A percentile compares a stretch with the other conserved stretches of the same genome.
Conservation (phyloP, 2,888 invertebrate genomes). For the Hirtodrosophila cameraria region DNA sequence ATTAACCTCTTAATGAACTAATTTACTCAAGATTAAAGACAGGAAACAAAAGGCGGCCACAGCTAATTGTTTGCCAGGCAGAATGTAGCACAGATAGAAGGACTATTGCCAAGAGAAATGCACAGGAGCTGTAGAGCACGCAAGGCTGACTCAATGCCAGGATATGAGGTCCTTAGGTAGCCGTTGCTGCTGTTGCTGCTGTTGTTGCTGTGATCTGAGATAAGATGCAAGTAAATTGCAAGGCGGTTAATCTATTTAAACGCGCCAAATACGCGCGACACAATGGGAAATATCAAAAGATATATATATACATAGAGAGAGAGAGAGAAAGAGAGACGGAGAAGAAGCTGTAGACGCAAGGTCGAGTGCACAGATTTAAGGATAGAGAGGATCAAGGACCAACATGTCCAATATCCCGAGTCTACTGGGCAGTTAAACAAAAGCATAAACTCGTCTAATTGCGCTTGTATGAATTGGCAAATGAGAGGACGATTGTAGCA, state of each 20-base stretch:
- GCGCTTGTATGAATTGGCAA: constrained; percentile 60
- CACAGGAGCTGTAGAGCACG: constrained; percentile 29
- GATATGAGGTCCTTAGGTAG: constrained; percentile 33
- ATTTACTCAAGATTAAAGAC: constrained; percentile 83
- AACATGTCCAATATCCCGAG: constrained; percentile 62
- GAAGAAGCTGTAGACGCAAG: constrained; percentile 42
- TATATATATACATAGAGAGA: no score
- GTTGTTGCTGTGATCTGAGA: constrained; percentile 50
- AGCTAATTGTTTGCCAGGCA: constrained; percentile 63
- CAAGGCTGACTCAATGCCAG: constrained; percentile 32
- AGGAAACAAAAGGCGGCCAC: constrained; percentile 64
- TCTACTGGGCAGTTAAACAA: constrained; percentile 58
- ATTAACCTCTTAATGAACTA: constrained; percentile 85
- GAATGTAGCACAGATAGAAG: constrained; percentile 39
- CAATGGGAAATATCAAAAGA: constrained; percentile 65
- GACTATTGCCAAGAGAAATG: constrained; percentile 6
- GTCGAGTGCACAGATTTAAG: constrained; percentile 77
- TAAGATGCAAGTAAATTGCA: constrained; percentile 81
- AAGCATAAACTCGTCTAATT: constrained; percentile 78
- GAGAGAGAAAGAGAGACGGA: constrained; percentile 11
- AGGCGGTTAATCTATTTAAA: constrained; percentile 85
- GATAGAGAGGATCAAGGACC: constrained; percentile 72
- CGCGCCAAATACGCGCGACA: constrained; percentile 81
- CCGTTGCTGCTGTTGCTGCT: no score
- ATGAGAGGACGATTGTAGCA: constrained; percentile 23